Evolutionary conservation across 53 echinoderm and acorn worm genomes (phyloP), one percentile per base, ranked within the genome.

Genomic region (Henricia sp.): DNA sequence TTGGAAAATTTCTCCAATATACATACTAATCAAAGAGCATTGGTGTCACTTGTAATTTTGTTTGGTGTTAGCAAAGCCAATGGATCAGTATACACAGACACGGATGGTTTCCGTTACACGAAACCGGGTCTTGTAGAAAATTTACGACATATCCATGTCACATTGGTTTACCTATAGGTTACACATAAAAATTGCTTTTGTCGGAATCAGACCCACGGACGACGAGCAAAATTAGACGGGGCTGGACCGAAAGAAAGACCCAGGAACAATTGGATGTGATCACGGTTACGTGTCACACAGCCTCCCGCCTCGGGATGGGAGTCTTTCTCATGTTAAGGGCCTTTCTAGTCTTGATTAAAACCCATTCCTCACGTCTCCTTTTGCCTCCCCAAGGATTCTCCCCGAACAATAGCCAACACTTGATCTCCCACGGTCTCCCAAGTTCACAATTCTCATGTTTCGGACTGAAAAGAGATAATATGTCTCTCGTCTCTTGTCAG

Each of bases 121-220:
- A n/a, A n/a, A n/a, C n/a, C n/a, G n/a, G n/a, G n/a, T 12, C 36
- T 64, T 64, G 36, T 34, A 34, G 64, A 36, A 64, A 58, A 26
- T 2, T 17, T 19, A 36, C 32, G 19, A 64, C 19, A 36, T 10
- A 19, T 64, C 36, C 19, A 64, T 64, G 64, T 64, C 64, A 64
- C 17, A 10, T 46, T 8, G 48, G 8, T 46, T 8, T 14, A 14
- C 14, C 8, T 46, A 0, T 19, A 36, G 33, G 54, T 37, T 12
- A 36, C 52, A 73, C 73, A 53, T 73, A 73, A 73, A 73, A 73
- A 42, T 38, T 74, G 57, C 38, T 77, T 59, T 77, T 17, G 29
- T 27, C 58, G 42, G 25, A 28, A 60, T 23, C 60, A n/a, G n/a
- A 17, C 9, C 48, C 9, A 9, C 48, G n/a, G n/a, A n/a, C n/a